These are phyloP conservation scores for Folsomia manolachei DNA, from an alignment of 2,888 invertebrate species.

Conservation along the genomic window DNA sequence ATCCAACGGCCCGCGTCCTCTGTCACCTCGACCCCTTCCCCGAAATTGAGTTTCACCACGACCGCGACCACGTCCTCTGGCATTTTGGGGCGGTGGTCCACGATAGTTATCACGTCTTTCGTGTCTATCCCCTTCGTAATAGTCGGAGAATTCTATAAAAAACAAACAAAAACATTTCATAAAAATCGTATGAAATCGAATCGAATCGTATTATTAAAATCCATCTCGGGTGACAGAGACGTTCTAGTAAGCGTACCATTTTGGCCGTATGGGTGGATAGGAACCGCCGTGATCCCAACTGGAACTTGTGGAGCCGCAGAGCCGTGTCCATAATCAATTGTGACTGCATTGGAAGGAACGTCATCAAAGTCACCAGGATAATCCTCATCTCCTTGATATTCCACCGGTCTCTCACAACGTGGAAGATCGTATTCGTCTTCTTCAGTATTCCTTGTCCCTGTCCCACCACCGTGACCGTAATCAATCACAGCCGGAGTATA, in stretches of 20 bases:
- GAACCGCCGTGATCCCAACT: too few relatives aligned
- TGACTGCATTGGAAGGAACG: slow-evolving; percentile 31
- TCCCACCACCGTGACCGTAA: slow-evolving; percentile 37
- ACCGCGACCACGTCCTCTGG: slow-evolving; percentile 8
- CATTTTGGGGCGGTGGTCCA: neutral
- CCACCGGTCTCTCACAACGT: slow-evolving; percentile 28
- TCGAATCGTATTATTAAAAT: neutral
- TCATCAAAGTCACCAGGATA: slow-evolving; percentile 26
- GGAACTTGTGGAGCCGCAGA: neutral
- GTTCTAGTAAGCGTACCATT: too few relatives aligned
- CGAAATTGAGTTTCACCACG: neutral
- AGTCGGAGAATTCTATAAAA: neutral
- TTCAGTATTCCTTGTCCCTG: neutral
- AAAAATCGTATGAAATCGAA: too few relatives aligned
- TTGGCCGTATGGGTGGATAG: neutral
- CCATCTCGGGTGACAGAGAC: neutral
- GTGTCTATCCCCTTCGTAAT: neutral
- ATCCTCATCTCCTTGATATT: slow-evolving; percentile 22
- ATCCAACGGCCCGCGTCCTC: neutral
- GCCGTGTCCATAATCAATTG: slow-evolving; percentile 48
- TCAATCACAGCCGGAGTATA: slow-evolving; percentile 41
- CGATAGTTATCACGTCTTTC: neutral
- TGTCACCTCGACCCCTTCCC: neutral
- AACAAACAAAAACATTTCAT: too few relatives aligned
- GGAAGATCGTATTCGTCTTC: slow-evolving; percentile 37